These are phyloP conservation scores for Pogonus chalceus DNA, from an alignment of 1,140 invertebrate species.

Conservation along the genomic window DNA sequence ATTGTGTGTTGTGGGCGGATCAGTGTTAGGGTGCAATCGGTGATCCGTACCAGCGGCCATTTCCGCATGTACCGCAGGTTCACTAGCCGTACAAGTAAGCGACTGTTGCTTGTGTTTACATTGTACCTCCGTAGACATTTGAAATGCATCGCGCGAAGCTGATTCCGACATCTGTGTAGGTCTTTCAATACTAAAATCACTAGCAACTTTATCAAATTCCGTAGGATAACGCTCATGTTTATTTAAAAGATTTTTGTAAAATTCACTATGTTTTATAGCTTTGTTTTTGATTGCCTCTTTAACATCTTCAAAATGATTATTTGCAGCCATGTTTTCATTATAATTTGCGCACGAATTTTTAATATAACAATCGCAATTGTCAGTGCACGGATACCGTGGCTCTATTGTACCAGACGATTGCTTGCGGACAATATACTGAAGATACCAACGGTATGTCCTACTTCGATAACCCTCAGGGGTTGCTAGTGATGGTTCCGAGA, in stretches of 20 bases:
- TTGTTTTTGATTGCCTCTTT: neutral
- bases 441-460: neutral
- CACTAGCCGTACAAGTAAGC: neutral
- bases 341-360: no score
- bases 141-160: neutral
- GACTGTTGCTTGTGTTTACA: neutral
- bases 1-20: neutral
- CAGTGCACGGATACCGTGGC: no score
- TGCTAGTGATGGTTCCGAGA: no score
- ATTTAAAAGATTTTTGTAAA: neutral
- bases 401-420: neutral
- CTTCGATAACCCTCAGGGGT: no score
- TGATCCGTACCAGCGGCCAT: neutral
- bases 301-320: neutral
- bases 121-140: neutral
- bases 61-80: constrained; percentile 1
- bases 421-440: neutral
- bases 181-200: no score
- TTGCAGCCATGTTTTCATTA: neutral
- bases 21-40: neutral
- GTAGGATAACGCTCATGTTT: neutral
- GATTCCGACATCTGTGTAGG: neutral
- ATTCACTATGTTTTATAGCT: neutral
- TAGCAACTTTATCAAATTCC: no score
- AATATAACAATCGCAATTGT: no score